phyloP scores from a whole-genome alignment of 2,888 invertebrate species.

The Archips xylosteana region DNA sequence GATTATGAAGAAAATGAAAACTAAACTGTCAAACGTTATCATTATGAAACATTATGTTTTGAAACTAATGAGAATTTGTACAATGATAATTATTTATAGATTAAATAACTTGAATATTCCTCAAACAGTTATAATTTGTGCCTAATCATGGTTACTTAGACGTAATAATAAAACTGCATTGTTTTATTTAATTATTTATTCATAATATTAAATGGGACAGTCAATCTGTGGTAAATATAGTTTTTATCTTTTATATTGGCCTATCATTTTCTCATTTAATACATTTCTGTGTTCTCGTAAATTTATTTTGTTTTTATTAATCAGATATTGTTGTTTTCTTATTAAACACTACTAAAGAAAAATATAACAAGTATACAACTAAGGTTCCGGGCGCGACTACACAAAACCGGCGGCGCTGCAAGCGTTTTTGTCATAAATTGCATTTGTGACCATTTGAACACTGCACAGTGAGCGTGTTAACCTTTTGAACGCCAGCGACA shows the following conservation, averaged over 20 bases:
- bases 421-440: too few relatives aligned
- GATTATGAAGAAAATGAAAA: conserved; percentile 9
- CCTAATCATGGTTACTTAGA: conserved; percentile 9
- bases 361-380: background rate
- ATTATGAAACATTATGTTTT: background rate
- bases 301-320: background rate
- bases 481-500: too few relatives aligned
- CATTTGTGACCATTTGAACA: too few relatives aligned
- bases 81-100: conserved; percentile 12
- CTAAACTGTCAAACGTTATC: background rate
- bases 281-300: background rate
- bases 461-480: too few relatives aligned
- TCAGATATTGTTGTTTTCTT: background rate
- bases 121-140: conserved; percentile 44
- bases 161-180: conserved; percentile 28
- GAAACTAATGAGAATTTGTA: background rate
- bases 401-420: too few relatives aligned
- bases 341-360: background rate
- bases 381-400: too few relatives aligned
- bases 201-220: conserved; percentile 12
- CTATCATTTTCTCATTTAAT: background rate
- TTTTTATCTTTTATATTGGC: conserved; percentile 1
- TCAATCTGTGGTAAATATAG: conserved; percentile 28
- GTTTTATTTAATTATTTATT: conserved; percentile 39
- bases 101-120: background rate